Evolutionary conservation across 92 coral and sea anemone genomes (phyloP), one percentile per base, ranked within the genome.

Genomic region (Heteractis magnifica): DNA sequence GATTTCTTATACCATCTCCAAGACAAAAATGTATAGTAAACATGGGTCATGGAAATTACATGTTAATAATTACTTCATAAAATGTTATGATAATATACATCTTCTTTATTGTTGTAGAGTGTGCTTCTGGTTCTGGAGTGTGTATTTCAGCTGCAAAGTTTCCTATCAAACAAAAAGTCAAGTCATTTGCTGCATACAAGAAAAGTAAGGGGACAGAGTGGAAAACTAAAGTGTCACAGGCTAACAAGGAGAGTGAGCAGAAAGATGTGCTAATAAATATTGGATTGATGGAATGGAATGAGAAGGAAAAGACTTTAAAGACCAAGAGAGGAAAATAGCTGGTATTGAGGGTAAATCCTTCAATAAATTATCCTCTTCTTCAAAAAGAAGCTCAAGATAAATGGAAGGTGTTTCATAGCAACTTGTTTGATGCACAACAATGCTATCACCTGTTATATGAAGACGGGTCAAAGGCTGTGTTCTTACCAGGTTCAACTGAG

Each of bases 401-500:
- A 41, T 88, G 90, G 94, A 82, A 79, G 64, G 79, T 70, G 12
- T 88, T 88, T 82, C 80, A 88, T 20, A 85, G 86, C 48, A 91
- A 91, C 55, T 53, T 88, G 13, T 85, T 81, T 56, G 87, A 91
- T 55, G 70, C 79, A 6, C 72, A 78, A 51, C 82, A 91, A 53
- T 18, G 81, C 8, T 91, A 88, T 77, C 79, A 76, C 49, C 75
- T 88, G 51, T 50, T 91, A 76, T 88, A 88, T 83, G 94, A 91
- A 82, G 94, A 91, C 58, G 87, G 82, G 41, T 41, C 62, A 6
- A 84, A 58, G 72, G 94, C 94, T 10, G 81, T 87, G 49, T 79
- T 81, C 64, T 65, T 91, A 19, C 94, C 94, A 52, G 92, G 94
- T 71, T 18, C 83, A 15, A 85, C 60, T 20, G 86, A 91, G 53